A percentile compares a stretch with the other conserved stretches of the same genome.
These are phyloP conservation scores for Brachionus asplanchnoidis DNA, from an alignment of 1,140 invertebrate species.

Conservation along the genomic window DNA sequence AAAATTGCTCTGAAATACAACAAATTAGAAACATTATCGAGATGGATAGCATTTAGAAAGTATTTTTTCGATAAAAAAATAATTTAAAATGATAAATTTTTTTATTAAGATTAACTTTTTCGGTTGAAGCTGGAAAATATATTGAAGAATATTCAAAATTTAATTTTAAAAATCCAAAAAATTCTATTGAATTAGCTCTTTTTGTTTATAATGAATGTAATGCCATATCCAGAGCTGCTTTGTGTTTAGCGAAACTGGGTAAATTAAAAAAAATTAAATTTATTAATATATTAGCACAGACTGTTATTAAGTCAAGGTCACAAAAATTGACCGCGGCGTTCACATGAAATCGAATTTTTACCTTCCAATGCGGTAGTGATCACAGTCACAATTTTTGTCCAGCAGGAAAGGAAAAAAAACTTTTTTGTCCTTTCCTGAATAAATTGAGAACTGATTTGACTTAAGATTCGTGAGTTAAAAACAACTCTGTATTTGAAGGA, in stretches of 20 bases:
- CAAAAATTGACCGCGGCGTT: no score
- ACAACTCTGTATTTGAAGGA: no score
- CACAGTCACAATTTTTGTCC: no score
- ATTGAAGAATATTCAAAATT: constrained; percentile 1
- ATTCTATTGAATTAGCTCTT: constrained; percentile 19
- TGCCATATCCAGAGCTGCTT: not conserved
- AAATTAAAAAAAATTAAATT: not conserved
- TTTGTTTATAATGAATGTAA: not conserved
- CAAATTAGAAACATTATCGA: constrained; percentile 51
- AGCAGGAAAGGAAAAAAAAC: no score
- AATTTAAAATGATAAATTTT: not conserved
- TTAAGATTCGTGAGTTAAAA: no score
- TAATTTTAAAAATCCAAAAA: not conserved
- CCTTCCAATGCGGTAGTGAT: no score
- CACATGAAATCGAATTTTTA: no score
- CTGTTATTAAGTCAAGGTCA: no score
- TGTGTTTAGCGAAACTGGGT: not conserved
- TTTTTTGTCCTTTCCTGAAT: no score
- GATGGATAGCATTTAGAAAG: constrained; percentile 56
- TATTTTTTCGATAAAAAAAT: constrained; percentile 34
- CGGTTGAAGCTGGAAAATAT: not conserved
- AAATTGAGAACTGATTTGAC: no score
- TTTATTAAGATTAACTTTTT: constrained; percentile 21
- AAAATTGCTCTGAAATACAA: constrained; percentile 52
- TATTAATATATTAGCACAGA: no score